Evolutionary conservation across 2,888 invertebrate species (phyloP).

Genomic region (Heliconius charithonia): DNA sequence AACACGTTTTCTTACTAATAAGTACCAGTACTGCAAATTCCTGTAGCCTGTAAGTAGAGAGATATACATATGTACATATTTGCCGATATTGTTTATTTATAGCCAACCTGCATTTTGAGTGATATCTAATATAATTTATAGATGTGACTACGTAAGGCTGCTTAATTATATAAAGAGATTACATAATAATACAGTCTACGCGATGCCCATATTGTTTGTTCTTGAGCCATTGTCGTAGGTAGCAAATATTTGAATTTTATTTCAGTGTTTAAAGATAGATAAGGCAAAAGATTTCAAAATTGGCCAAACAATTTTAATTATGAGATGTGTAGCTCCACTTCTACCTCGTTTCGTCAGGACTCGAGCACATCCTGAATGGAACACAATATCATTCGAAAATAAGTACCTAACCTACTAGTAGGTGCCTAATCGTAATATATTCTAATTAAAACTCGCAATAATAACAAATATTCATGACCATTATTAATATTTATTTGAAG

Average conservation of each 20-base stretch:
- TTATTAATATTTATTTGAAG: no score
- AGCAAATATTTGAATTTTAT: neutral
- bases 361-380: neutral
- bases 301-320: neutral
- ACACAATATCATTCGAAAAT: no score
- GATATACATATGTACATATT: no score
- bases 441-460: neutral
- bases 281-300: neutral
- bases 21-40: neutral
- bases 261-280: neutral
- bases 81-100: neutral
- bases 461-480: no score
- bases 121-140: conserved; percentile 16
- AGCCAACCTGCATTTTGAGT: neutral
- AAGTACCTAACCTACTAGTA: neutral
- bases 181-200: neutral
- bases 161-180: conserved; percentile 19
- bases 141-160: neutral
- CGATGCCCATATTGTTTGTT: neutral
- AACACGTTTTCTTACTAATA: neutral
- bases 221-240: neutral
- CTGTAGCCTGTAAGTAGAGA: neutral
- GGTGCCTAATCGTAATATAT: neutral
- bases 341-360: neutral
- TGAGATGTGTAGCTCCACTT: neutral